A percentile compares a stretch with the other conserved stretches of the same genome.
Evolutionary conservation across 2,113 vertebrate species (phyloP).

Genomic region (Gallinago media): DNA sequence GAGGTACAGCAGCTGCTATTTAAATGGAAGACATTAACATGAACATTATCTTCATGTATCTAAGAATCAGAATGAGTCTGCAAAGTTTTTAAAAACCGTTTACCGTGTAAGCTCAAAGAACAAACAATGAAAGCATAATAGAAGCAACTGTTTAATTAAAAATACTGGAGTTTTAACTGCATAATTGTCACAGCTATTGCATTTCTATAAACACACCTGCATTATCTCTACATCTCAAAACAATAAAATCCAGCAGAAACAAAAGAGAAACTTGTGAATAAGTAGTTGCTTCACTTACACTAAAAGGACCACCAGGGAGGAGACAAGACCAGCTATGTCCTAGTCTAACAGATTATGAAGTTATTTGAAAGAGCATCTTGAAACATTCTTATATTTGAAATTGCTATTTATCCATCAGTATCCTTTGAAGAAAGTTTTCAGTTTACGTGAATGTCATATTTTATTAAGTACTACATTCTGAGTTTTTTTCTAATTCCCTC

Average conservation of each 20-base stretch:
- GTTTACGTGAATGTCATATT: slow-evolving; percentile 63
- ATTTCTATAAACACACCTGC: not conserved
- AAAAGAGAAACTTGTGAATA: not conserved
- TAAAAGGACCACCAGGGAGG: not conserved
- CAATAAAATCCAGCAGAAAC: not conserved
- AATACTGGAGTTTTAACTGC: not conserved
- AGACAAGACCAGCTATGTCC: not conserved
- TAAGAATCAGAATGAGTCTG: not conserved
- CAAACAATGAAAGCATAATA: not conserved
- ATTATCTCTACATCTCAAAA: not conserved
- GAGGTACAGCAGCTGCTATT: not conserved
- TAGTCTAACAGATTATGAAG: not conserved
- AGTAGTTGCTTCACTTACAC: not conserved
- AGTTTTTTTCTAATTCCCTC: slow-evolving; percentile 66
- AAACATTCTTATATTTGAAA: not conserved
- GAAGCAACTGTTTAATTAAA: not conserved
- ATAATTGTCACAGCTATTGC: not conserved
- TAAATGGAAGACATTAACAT: not conserved
- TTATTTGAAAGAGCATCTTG: not conserved
- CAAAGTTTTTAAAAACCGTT: not conserved
- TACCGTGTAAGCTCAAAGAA: not conserved
- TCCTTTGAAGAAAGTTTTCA: slow-evolving; percentile 29
- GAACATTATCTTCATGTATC: not conserved
- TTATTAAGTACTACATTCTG: slow-evolving; percentile 43
- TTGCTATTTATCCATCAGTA: not conserved